Evolutionary conservation across 2,113 vertebrate species (phyloP), one percentile per base, ranked within the genome.

Genomic region (Paracanthobrama guichenoti): DNA sequence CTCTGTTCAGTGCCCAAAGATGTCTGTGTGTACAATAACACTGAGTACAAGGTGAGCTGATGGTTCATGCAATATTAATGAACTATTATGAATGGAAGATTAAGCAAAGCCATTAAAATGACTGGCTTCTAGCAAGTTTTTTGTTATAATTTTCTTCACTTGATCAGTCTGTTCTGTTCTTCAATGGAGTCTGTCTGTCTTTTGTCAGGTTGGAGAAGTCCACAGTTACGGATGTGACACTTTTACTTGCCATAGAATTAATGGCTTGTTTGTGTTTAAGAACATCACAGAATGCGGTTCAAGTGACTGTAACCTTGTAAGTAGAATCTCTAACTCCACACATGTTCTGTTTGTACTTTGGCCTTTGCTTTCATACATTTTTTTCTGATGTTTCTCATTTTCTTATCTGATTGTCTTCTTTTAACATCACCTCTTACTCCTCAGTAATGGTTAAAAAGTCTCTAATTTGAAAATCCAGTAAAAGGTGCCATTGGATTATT

Each of bases 11-110:
- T 18, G 71, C 84, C n/a, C 84, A 91, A 92, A 86, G 3, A 4
- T 0, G 86, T 90, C 42, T 97, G 96, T 87, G 86, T 95, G 86
- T 87, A 90, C 78, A 93, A 94, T n/a, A 60, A 85, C 10, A 93
- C 85, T 1, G 80, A 89, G 11, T 94, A 94, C 81, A 76, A 1
- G 95, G 96, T 97, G 87, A 94, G 90, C 22, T 69, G 10, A 6
- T 60, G 4, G 20, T 71, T 42, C 0, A 42, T 69, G 5, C 4
- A 8, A 3, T 59, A 60, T 2, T 62, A 26, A 60, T 26, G 12
- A 12, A 46, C 10, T 46, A 60, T 13, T 26, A 60, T 60, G 4
- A 3, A 60, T 4, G 7, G 11, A 24, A 60, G 0, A 59, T 57
- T 16, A 39, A 75, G 55, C 26, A 31, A 8, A 31, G 10, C 3